phyloP scores from a whole-genome alignment of 1,140 invertebrate genomes.

The Andricus grossulariae region DNA sequence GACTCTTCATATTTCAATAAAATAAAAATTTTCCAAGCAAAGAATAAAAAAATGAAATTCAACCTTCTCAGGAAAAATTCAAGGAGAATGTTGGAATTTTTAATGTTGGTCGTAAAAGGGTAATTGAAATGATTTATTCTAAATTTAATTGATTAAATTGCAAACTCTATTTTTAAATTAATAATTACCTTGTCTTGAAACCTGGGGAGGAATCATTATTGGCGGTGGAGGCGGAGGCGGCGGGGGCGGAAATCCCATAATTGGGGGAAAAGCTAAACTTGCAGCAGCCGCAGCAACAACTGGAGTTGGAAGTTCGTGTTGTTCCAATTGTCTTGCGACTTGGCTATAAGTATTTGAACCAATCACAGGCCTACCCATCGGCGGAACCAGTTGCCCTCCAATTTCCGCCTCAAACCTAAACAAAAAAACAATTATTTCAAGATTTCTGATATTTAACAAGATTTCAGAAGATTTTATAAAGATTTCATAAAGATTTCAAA shows the following conservation, averaged over 20 bases:
- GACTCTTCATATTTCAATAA: too few relatives aligned
- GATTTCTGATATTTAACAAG: too few relatives aligned
- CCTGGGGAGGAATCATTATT: slow-evolving; percentile 79
- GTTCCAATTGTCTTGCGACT: slow-evolving; percentile 80
- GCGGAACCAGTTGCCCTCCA: slow-evolving; percentile 78
- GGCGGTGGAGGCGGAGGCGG: slow-evolving; percentile 79
- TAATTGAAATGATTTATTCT: too few relatives aligned
- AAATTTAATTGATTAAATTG: slow-evolving; percentile 32
- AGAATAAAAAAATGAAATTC: too few relatives aligned
- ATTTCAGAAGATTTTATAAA: too few relatives aligned
- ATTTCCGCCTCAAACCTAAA: slow-evolving; percentile 91
- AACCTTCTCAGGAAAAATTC: too few relatives aligned
- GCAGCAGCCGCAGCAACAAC: slow-evolving; percentile 68
- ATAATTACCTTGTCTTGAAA: slow-evolving; percentile 69
- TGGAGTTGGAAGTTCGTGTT: slow-evolving; percentile 73
- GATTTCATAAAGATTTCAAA: too few relatives aligned
- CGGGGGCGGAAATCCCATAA: slow-evolving; percentile 71
- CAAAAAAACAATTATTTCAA: too few relatives aligned
- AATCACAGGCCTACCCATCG: slow-evolving; percentile 79
- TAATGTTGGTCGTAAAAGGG: too few relatives aligned
- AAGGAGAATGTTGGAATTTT: too few relatives aligned
- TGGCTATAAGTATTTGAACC: slow-evolving; percentile 82
- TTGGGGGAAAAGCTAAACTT: slow-evolving; percentile 63
- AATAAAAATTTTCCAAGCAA: too few relatives aligned
- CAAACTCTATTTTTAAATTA: slow-evolving; percentile 32